Evolutionary conservation across 2,888 invertebrate species (phyloP).

Genomic region (Drosophila barbarae): DNA sequence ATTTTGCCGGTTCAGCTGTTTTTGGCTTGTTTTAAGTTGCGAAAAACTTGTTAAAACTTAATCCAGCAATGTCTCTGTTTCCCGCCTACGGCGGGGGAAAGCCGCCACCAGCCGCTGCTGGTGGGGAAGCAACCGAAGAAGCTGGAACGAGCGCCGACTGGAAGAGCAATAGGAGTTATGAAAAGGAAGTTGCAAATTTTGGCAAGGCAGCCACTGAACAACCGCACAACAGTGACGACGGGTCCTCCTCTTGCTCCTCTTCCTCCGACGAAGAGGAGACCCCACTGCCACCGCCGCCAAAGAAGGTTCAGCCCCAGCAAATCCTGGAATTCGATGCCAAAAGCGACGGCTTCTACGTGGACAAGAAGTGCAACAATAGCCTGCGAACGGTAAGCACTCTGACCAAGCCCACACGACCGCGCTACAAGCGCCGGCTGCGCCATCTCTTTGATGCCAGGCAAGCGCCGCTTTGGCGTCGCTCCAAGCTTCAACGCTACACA

Average conservation of each 20-base stretch:
- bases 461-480: conserved; percentile 27
- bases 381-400: conserved; percentile 83
- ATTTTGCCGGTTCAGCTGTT: background rate
- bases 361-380: conserved; percentile 82
- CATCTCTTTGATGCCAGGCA: background rate
- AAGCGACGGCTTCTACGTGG: conserved; percentile 82
- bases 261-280: background rate
- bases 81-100: conserved; percentile 11
- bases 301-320: background rate
- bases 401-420: conserved; percentile 84
- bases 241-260: background rate
- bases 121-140: background rate
- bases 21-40: background rate
- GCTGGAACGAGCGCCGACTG: conserved; percentile 1
- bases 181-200: background rate
- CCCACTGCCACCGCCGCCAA: background rate
- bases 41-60: background rate
- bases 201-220: background rate
- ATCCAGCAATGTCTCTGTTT: conserved; percentile 9
- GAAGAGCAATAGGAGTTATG: conserved; percentile 17
- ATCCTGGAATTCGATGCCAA: conserved; percentile 68
- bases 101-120: background rate
- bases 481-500: background rate
- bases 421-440: conserved; percentile 76
- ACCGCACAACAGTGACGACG: background rate